Evolutionary conservation across 1,140 invertebrate species (phyloP), one percentile per base, ranked within the genome.

Genomic region (Panonychus citri): DNA sequence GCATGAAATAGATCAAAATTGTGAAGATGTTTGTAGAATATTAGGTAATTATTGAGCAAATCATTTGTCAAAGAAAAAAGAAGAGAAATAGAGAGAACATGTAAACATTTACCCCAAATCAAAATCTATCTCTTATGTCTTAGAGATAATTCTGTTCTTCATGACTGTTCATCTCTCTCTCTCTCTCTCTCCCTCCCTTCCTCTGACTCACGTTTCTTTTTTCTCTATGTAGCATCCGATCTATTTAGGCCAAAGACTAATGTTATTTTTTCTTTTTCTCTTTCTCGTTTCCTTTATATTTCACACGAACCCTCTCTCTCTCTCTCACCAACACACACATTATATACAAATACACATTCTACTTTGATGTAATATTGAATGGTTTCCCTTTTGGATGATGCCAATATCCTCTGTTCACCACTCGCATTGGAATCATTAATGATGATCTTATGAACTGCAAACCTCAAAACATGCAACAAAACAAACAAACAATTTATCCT

Each of bases 1-100:
- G 24, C 87, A 95, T 67, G 94, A 99, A 76, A 99, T 99, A 63
- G 91, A 97, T 67, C 86, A 95, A 68, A 97, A 99, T 75, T 99
- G 94, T 79, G 93, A 98, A 77, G 83, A 91, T 66, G 93, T 98
- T 55, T 95, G 95, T 75, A 89, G 87, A 79, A 89, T 97, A 73
- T 77, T 98, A 76, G 87, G 85, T 88, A 70, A 74, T 70, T 68
- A 43, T 25, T n/a, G n/a, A n/a, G 30, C 5, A 34, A 34, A 12
- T 34, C 30, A 34, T 34, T 34, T n/a, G n/a, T n/a, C n/a, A n/a
- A n/a, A n/a, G n/a, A n/a, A n/a, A n/a, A n/a, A n/a, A n/a, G n/a
- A 15, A 24, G 7, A 46, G n/a, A n/a, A n/a, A n/a, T n/a, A n/a
- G n/a, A n/a, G n/a, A n/a, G 25, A 50, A 27, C 8, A 24, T 50